A percentile compares a stretch with the other conserved stretches of the same genome.
Evolutionary conservation across 2,113 vertebrate genomes (phyloP).

Genomic region (Malurus melanocephalus): DNA sequence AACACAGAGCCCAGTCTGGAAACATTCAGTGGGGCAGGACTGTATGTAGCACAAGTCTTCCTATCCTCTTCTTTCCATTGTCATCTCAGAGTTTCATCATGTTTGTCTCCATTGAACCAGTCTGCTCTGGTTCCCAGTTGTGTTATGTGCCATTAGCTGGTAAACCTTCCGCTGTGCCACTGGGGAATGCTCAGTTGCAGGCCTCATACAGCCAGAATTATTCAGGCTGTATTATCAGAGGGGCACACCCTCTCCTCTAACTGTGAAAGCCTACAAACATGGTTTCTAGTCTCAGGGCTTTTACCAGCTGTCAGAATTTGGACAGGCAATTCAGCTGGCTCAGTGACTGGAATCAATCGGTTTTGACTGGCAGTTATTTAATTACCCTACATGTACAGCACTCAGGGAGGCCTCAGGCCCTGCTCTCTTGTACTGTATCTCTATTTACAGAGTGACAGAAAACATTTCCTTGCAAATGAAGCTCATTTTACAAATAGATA

Average conservation of each 20-base stretch:
- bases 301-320: conserved; percentile 44
- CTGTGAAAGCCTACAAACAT: conserved; percentile 10
- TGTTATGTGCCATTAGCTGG: not conserved
- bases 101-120: not conserved
- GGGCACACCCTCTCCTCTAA: not conserved
- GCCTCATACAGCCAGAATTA: not conserved
- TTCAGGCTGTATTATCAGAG: not conserved
- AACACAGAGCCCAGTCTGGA: not conserved
- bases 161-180: not conserved
- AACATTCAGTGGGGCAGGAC: not conserved
- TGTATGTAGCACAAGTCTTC: not conserved
- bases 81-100: not conserved
- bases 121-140: not conserved
- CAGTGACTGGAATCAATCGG: conserved; percentile 22
- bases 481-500: conserved; percentile 22
- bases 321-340: conserved; percentile 27
- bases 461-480: conserved; percentile 23
- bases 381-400: not conserved
- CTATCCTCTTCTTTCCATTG: not conserved
- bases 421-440: not conserved
- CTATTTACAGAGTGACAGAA: conserved; percentile 1
- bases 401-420: not conserved
- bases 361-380: conserved; percentile 34
- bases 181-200: not conserved
- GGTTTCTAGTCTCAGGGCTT: conserved; percentile 16